These are phyloP conservation scores for Thecophora atra DNA, from an alignment of 2,888 invertebrate species.

Conservation along the genomic window DNA sequence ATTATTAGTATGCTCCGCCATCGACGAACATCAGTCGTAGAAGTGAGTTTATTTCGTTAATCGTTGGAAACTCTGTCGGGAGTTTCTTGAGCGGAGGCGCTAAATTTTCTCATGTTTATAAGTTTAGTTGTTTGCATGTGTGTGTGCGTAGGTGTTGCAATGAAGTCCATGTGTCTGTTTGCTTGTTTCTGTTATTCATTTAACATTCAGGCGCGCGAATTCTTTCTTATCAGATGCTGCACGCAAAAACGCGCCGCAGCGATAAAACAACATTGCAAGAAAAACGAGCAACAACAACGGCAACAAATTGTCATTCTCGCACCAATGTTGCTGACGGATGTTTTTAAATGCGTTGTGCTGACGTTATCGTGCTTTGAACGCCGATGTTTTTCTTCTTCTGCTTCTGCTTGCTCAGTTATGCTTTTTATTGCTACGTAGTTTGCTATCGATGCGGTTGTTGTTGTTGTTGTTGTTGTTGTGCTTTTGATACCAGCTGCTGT, in stretches of 20 bases:
- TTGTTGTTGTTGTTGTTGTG: constrained; percentile 9
- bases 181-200: neutral
- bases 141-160: neutral
- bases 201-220: constrained; percentile 27
- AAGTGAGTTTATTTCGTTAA: too few species aligned
- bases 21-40: too few species aligned
- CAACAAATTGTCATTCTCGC: constrained; percentile 16
- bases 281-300: neutral
- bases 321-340: constrained; percentile 24
- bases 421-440: neutral
- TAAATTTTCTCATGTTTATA: neutral
- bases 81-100: neutral
- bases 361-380: neutral
- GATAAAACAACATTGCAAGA: constrained; percentile 16
- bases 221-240: constrained; percentile 40
- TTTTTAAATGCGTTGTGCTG: constrained; percentile 4
- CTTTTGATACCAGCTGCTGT: neutral
- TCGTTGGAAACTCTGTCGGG: constrained; percentile 4
- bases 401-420: too few species aligned
- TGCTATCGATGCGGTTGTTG: neutral
- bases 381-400: neutral
- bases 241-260: constrained; percentile 39
- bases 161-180: neutral
- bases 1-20: too few species aligned
- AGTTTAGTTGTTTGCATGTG: neutral